Percentiles rank a stretch among this genome's conserved stretches.
These are phyloP conservation scores for Anguilla rostrata DNA, from an alignment of 2,113 vertebrate genomes.

Conservation along the genomic window DNA sequence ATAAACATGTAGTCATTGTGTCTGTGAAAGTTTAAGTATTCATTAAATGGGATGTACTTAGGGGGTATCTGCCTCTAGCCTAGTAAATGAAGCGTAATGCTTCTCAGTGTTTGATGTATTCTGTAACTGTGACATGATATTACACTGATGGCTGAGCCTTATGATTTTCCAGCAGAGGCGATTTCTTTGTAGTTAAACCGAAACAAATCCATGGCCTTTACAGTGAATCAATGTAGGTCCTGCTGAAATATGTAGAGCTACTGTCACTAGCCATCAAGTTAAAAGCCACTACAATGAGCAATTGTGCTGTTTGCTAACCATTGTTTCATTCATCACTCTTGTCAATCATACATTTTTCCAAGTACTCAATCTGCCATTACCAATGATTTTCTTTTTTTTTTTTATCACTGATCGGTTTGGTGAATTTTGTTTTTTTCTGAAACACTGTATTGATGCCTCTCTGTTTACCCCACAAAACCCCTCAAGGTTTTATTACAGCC, in stretches of 20 bases:
- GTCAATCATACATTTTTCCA: not conserved
- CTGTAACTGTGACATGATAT: constrained; percentile 10
- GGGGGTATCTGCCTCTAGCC: constrained; percentile 13
- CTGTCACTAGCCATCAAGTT: not conserved
- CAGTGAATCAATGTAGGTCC: not conserved
- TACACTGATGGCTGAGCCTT: not conserved
- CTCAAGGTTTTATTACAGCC: not conserved
- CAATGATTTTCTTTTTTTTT: not conserved
- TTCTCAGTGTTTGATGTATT: not conserved
- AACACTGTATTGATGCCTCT: not conserved
- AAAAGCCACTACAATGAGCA: not conserved
- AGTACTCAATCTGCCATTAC: not conserved
- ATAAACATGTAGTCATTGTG: constrained; percentile 24
- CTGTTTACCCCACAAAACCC: not conserved
- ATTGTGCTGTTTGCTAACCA: not conserved
- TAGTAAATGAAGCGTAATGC: constrained; percentile 14
- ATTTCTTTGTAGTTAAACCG: not conserved
- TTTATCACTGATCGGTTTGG: not conserved
- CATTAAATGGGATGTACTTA: constrained; percentile 23
- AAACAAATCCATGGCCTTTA: not conserved
- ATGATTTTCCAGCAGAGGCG: not conserved
- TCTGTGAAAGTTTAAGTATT: constrained; percentile 22
- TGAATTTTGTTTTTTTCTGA: not conserved
- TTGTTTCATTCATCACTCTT: not conserved
- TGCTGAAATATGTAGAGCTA: not conserved